Base-by-base conservation (phyloP, 1,140 invertebrate species). In the Grapholita molesta region DNA sequence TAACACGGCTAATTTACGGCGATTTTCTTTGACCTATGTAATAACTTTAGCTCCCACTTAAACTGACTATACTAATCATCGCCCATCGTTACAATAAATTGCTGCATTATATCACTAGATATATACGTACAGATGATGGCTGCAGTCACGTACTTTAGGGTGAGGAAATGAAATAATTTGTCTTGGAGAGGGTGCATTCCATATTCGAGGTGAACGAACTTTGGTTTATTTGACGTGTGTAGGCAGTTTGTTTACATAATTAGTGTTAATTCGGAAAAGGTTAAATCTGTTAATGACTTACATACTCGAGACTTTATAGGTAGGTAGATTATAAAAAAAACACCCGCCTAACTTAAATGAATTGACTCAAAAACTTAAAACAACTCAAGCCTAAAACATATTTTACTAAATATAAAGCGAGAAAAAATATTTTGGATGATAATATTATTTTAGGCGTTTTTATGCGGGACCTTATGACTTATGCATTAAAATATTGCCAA, bases 81-180 rank as follows among this genome's bases (percentile, higher is more conserved):
- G 79, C 73, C 55, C 73, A 80, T 80, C 75, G 70, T 77, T 72
- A 72, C 68, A 77, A 79, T 79, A 85, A 84, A 86, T 86, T 79
- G 79, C 70, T 77, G 69, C 71, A 75, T 80, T 79, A 78, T 69
- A 74, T 78, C 84, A 76, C 75, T 71, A 70, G 71, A 81, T 48
- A 48, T 30, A 30, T 71, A 79, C 76, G 76, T 79, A 82, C 78
- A 81, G 76, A 79, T 84, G 81, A 89, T 82, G 80, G 77, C 70
- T 69, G 74, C 74, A 88, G 85, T 85, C 86, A 90, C 85, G 83
- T 90, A 76, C 86, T 78, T 82, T 82, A 80, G 80, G 81, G 74
- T 75, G 70, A 83, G 88, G 86, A 90, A 90, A 90, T 90, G 86
- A 89, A 90, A 89, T 88, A 87, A 90, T 90, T 90, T 90, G 86